Evolutionary conservation across 2,113 vertebrate species (phyloP), one percentile per base, ranked within the genome.

Genomic region (Tetrao urogallus): DNA sequence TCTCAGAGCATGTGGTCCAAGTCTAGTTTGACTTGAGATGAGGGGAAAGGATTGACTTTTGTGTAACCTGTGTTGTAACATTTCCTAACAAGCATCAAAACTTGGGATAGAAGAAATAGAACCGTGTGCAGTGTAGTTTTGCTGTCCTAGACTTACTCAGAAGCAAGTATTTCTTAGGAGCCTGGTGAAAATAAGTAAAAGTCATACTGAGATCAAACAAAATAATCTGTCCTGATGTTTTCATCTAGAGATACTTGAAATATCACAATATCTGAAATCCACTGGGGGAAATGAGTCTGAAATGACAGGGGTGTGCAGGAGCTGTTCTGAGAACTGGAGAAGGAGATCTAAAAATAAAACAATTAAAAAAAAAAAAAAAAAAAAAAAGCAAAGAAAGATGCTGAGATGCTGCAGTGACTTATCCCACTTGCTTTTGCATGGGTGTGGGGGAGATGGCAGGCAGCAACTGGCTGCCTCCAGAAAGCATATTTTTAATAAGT

Each of bases 311-410:
- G 21, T 82, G 45, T 63, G 52, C 87, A 76, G 86, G 77, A 95
- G 84, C 48, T 57, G 11, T 61, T 96, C 79, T 67, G 79, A 90
- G 67, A 78, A 56, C 75, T 72, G 57, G 47, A 90, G 72, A 71
- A 93, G 95, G 85, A 63, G 43, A 80, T 79, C 86, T 95, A 95
- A 94, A 97, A 97, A 96, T 96, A 93, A 95, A 74, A 36, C 10
- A 10, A 16, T 30, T 28, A 22, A 58, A 13, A 40, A 83, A 13
- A 40, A 64, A 6, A 34, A 89, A n/a, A n/a, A 54, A 69, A 84
- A 40, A 78, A 38, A 63, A 72, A 89, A 89, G 50, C 80, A 84
- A 71, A 64, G 73, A 70, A 86, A 91, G 86, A 89, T 77, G 82
- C 82, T 88, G 73, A 91, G 86, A 89, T 77, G 82, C 82, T 88